Conservation (phyloP, 2,113 vertebrate species). For the Hemiprocne comata region DNA sequence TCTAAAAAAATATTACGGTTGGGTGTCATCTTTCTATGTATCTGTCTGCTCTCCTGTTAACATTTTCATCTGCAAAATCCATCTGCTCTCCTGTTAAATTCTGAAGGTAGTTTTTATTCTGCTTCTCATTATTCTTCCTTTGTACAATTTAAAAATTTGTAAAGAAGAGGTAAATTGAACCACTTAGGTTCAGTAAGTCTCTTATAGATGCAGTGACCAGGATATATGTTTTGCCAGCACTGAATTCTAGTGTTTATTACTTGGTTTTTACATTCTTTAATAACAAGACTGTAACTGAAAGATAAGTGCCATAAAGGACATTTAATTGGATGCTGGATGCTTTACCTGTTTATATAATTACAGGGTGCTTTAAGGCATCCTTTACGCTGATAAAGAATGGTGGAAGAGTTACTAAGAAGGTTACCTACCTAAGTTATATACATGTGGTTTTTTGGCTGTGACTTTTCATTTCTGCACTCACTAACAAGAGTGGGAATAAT, state of each 20-base stretch:
- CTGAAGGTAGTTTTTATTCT: background rate
- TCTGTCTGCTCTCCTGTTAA: background rate
- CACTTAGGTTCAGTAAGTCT: background rate
- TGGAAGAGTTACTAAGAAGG: background rate
- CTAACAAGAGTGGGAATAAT: background rate
- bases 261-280: background rate
- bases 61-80: background rate
- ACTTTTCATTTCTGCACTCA: background rate
- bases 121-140: slow-evolving; percentile 1
- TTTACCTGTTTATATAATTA: background rate
- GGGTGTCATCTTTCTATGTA: background rate
- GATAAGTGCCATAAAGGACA: background rate
- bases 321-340: background rate
- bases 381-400: background rate
- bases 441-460: background rate
- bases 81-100: background rate
- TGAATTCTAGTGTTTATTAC: background rate
- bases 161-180: background rate
- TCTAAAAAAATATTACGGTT: background rate
- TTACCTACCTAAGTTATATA: background rate
- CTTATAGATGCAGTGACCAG: background rate
- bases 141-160: background rate
- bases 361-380: background rate
- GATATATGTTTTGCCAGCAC: background rate
- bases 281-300: background rate